These are phyloP conservation scores for Macrosoma leucophasiata DNA, from an alignment of 2,888 invertebrate species.

Conservation along the genomic window DNA sequence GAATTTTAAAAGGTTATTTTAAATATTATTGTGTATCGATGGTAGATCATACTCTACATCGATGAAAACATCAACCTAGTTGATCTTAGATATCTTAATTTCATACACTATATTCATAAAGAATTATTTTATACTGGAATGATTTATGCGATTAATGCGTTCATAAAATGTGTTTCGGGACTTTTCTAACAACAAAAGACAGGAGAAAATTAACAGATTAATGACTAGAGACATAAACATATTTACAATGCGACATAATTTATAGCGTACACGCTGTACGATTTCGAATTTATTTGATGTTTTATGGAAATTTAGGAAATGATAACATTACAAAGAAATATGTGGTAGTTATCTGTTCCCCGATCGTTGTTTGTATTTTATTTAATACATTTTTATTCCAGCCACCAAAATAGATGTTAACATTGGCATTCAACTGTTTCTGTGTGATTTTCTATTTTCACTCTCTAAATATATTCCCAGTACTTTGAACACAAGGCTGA, in stretches of 20 bases:
- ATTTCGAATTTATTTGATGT: constrained; percentile 17
- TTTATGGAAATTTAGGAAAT: constrained; percentile 23
- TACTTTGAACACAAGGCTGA: constrained; percentile 50
- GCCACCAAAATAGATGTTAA: constrained; percentile 55
- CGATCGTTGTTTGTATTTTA: constrained; percentile 29
- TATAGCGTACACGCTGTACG: constrained; percentile 11
- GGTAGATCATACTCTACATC: too few relatives aligned
- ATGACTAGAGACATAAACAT: constrained; percentile 7
- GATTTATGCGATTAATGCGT: too few relatives aligned
- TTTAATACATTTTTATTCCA: constrained; percentile 38
- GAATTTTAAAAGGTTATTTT: constrained; percentile 70
- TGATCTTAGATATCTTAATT: constrained; percentile 6
- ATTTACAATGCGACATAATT: constrained; percentile 12
- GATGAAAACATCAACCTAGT: constrained; percentile 8
- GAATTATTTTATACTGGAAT: too few relatives aligned
- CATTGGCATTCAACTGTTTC: constrained; percentile 67
- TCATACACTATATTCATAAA: neutral
- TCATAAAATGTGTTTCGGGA: too few relatives aligned
- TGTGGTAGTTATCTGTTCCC: constrained; percentile 20
- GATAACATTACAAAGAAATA: constrained; percentile 19
- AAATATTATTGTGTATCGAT: too few relatives aligned
- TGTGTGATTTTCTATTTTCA: constrained; percentile 61
- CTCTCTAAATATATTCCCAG: constrained; percentile 50
- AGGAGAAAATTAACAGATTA: too few relatives aligned
- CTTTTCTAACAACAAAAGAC: too few relatives aligned